phyloP scores from a whole-genome alignment of 2,888 invertebrate species.

The Dryocosmus kuriphilus region DNA sequence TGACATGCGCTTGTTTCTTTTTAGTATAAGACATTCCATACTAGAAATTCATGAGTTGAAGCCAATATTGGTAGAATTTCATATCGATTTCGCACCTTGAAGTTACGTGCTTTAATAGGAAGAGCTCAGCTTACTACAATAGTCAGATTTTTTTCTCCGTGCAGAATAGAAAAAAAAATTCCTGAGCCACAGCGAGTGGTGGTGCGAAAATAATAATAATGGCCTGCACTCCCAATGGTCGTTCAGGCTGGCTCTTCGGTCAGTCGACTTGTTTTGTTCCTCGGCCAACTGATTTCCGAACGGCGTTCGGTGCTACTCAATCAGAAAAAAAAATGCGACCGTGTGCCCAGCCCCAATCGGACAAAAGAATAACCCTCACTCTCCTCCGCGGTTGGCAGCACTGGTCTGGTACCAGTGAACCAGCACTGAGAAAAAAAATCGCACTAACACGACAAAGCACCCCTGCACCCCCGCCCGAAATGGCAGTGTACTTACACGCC shows the following conservation, averaged over 20 bases:
- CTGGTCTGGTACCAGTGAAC: conserved; percentile 28
- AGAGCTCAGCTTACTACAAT: no score
- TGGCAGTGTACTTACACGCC: conserved; percentile 26
- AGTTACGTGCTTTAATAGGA: no score
- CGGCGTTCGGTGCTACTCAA: conserved; percentile 53
- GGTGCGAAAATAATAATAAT: conserved; percentile 36
- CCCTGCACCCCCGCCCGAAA: conserved; percentile 1
- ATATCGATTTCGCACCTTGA: no score
- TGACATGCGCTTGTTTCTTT: no score
- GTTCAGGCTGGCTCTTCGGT: conserved; percentile 21
- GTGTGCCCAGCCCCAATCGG: conserved; percentile 32
- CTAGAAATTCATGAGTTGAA: no score
- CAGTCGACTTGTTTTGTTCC: conserved; percentile 41
- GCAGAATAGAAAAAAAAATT: background rate
- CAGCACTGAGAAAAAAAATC: conserved; percentile 20
- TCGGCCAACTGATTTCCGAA: conserved; percentile 60
- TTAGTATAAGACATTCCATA: no score
- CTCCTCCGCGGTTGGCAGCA: conserved; percentile 14
- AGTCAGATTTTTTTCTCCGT: no score
- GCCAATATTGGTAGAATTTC: no score
- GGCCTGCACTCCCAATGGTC: background rate
- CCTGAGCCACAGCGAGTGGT: background rate
- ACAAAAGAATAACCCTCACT: conserved; percentile 37
- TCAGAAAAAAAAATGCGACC: conserved; percentile 49
- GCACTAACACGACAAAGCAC: conserved; percentile 28